phyloP scores from a whole-genome alignment of 2,113 vertebrate genomes.

The Lamprotornis superbus region DNA sequence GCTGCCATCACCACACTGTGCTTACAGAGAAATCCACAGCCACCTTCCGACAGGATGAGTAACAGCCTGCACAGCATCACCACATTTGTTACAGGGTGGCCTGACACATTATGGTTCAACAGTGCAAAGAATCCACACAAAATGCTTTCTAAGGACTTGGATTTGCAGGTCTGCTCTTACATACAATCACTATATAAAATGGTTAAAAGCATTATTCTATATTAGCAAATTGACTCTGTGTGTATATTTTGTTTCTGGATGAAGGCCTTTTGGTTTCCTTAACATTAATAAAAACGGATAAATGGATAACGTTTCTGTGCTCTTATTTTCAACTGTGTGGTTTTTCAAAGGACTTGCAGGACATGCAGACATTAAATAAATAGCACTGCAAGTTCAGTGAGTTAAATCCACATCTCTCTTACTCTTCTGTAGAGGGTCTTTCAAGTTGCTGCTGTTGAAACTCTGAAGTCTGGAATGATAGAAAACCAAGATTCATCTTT shows the following conservation, averaged over 20 bases:
- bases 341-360: background rate
- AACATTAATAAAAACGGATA: conserved; percentile 11
- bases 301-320: background rate
- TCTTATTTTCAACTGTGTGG: background rate
- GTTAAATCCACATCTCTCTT: background rate
- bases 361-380: background rate
- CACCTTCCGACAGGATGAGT: rapidly evolving
- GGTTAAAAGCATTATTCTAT: background rate
- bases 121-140: background rate
- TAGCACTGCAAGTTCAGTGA: background rate
- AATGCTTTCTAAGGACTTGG: background rate
- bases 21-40: background rate
- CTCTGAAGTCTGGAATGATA: background rate
- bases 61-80: background rate
- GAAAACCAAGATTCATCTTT: background rate
- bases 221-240: background rate
- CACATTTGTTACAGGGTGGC: rapidly evolving
- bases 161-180: background rate
- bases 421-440: background rate
- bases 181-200: conserved; percentile 1
- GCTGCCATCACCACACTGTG: rapidly evolving
- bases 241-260: conserved; percentile 41
- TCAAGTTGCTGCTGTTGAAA: background rate
- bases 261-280: background rate
- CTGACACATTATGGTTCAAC: background rate